Evolutionary conservation across 1,140 invertebrate genomes (phyloP).

Genomic region (Brachionus rubens): DNA sequence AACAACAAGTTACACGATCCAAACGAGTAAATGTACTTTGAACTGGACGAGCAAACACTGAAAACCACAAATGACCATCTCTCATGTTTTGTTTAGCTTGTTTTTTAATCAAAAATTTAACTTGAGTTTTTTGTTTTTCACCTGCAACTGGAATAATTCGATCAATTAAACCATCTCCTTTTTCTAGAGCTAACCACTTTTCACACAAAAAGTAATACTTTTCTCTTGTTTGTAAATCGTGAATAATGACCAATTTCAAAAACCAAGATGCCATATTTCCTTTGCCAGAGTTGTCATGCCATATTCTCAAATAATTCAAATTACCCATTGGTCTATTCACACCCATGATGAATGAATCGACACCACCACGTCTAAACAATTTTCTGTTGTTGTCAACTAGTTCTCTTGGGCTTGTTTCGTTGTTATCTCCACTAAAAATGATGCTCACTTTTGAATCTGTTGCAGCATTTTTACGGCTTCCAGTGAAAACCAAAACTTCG

Average conservation of each 20-base stretch:
- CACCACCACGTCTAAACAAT: conserved; percentile 59
- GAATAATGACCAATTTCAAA: conserved; percentile 61
- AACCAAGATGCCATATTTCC: conserved; percentile 64
- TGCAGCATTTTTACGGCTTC: conserved; percentile 61
- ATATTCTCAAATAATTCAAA: conserved; percentile 63
- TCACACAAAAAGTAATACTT: conserved; percentile 63
- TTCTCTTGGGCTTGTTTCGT: conserved; percentile 61
- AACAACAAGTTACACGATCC: conserved; percentile 63
- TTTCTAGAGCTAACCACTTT: conserved; percentile 65
- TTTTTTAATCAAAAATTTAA: conserved; percentile 62
- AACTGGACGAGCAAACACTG: conserved; percentile 63
- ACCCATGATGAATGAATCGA: conserved; percentile 63
- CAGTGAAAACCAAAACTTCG: conserved; percentile 63
- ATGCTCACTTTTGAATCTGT: conserved; percentile 62
- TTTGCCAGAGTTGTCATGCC: conserved; percentile 65
- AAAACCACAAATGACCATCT: conserved; percentile 66
- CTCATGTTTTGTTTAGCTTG: conserved; percentile 61
- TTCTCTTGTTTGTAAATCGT: conserved; percentile 64
- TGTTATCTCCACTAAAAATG: conserved; percentile 60
- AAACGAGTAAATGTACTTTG: conserved; percentile 62
- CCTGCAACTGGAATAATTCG: conserved; percentile 63
- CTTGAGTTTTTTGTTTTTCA: conserved; percentile 60
- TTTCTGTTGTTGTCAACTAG: conserved; percentile 59
- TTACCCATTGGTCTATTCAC: conserved; percentile 61
- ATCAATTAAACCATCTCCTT: conserved; percentile 64